These are phyloP conservation scores for Amazona guildingii DNA, from an alignment of 2,113 vertebrate genomes.

Conservation along the genomic window DNA sequence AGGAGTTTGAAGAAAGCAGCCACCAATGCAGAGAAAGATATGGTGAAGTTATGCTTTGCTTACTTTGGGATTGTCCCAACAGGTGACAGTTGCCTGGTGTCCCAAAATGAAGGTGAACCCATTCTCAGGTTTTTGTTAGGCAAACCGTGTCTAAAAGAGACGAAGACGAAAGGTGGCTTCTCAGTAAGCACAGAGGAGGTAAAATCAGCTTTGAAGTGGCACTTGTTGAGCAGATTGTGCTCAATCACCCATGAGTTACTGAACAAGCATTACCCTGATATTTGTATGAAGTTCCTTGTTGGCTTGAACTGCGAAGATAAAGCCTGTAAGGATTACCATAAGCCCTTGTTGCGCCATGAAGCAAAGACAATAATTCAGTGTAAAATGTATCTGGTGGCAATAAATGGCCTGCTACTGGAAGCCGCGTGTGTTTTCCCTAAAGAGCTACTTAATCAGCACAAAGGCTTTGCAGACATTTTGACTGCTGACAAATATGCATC, in stretches of 20 bases:
- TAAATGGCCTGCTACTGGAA: slow-evolving; percentile 76
- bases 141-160: slow-evolving; percentile 52
- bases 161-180: slow-evolving; percentile 64
- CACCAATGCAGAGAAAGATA: slow-evolving; percentile 78
- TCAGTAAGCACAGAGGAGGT: slow-evolving; percentile 63
- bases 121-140: slow-evolving; percentile 64
- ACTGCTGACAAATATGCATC: slow-evolving; percentile 37
- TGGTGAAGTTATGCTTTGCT: slow-evolving; percentile 80
- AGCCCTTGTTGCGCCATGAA: slow-evolving; percentile 63
- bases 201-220: slow-evolving; percentile 69
- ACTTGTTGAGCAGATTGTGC: slow-evolving; percentile 71
- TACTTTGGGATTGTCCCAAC: slow-evolving; percentile 78
- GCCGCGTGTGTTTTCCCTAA: slow-evolving; percentile 61
- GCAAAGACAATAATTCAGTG: slow-evolving; percentile 68
- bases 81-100: slow-evolving; percentile 70
- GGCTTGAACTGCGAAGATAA: slow-evolving; percentile 73
- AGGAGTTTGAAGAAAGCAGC: slow-evolving; percentile 65
- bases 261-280: slow-evolving; percentile 51
- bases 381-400: slow-evolving; percentile 72
- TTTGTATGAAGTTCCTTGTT: slow-evolving; percentile 71
- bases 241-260: slow-evolving; percentile 53
- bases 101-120: slow-evolving; percentile 71
- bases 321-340: slow-evolving; percentile 70
- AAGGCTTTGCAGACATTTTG: slow-evolving; percentile 62
- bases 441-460: slow-evolving; percentile 52